Percentiles rank a stretch among this genome's conserved stretches.
Conservation (phyloP, 2,797 vertebrate genomes). For the Strix occidentalis region DNA sequence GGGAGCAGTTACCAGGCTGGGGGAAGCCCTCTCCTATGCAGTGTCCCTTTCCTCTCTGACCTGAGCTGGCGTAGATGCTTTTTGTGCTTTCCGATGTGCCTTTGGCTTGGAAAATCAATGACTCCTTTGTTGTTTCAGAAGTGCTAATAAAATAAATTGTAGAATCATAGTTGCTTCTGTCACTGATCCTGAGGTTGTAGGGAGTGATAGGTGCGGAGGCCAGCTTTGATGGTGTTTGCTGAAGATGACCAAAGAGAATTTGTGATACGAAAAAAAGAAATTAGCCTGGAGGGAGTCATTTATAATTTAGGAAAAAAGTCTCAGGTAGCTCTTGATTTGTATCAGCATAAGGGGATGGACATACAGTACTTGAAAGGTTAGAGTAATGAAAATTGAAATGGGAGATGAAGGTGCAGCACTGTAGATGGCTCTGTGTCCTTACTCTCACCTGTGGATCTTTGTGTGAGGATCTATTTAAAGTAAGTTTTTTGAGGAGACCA, state of each 20-base stretch:
- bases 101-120: conserved; percentile 40
- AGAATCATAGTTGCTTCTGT: background rate
- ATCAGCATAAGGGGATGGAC: background rate
- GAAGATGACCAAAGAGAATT: conserved; percentile 64
- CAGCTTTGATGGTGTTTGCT: conserved; percentile 60
- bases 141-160: conserved; percentile 28
- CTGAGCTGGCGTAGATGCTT: background rate
- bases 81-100: background rate
- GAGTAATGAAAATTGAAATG: background rate
- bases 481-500: background rate
- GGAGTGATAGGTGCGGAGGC: conserved; percentile 21
- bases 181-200: background rate
- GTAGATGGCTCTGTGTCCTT: background rate
- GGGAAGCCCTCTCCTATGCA: background rate
- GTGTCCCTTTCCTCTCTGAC: background rate
- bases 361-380: background rate
- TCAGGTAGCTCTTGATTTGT: conserved; percentile 42
- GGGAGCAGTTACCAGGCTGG: background rate
- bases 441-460: background rate
- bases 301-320: conserved; percentile 57
- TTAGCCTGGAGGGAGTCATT: conserved; percentile 39
- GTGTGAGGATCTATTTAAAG: background rate
- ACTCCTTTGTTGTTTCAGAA: conserved; percentile 39
- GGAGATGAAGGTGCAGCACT: background rate
- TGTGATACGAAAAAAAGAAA: conserved; percentile 45